These are phyloP conservation scores for Iguana delicatissima DNA, from an alignment of 2,797 vertebrate species.

Conservation along the genomic window DNA sequence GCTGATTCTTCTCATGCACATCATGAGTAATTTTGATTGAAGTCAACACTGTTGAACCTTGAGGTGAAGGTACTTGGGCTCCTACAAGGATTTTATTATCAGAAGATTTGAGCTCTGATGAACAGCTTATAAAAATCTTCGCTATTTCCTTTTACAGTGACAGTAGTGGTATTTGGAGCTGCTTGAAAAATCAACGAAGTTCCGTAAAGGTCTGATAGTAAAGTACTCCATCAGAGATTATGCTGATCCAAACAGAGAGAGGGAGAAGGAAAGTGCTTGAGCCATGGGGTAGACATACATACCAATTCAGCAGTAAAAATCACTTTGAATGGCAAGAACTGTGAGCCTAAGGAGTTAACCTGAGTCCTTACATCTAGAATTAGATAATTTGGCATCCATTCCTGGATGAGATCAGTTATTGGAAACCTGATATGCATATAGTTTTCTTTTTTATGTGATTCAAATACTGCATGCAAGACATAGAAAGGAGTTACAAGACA, in stretches of 20 bases:
- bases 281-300: not conserved
- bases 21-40: conserved; percentile 26
- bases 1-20: not conserved
- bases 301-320: not conserved
- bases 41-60: conserved; percentile 35
- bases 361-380: conserved; percentile 20
- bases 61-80: conserved; percentile 36
- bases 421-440: conserved; percentile 39
- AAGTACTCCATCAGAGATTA: conserved; percentile 45
- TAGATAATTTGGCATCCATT: conserved; percentile 43
- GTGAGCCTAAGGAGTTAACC: conserved; percentile 10
- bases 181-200: conserved; percentile 33
- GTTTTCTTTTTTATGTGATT: conserved; percentile 46
- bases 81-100: conserved; percentile 41
- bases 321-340: not conserved
- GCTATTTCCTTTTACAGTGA: conserved; percentile 46
- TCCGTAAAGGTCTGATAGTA: conserved; percentile 25
- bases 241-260: conserved; percentile 31
- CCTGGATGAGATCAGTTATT: conserved; percentile 39
- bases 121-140: conserved; percentile 39
- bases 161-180: conserved; percentile 47
- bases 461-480: not conserved
- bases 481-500: conserved; percentile 35
- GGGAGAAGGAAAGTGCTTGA: conserved; percentile 5
- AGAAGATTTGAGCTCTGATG: conserved; percentile 32